These are phyloP conservation scores for Caradrina clavipalpis DNA, from an alignment of 2,888 invertebrate genomes.

Conservation along the genomic window DNA sequence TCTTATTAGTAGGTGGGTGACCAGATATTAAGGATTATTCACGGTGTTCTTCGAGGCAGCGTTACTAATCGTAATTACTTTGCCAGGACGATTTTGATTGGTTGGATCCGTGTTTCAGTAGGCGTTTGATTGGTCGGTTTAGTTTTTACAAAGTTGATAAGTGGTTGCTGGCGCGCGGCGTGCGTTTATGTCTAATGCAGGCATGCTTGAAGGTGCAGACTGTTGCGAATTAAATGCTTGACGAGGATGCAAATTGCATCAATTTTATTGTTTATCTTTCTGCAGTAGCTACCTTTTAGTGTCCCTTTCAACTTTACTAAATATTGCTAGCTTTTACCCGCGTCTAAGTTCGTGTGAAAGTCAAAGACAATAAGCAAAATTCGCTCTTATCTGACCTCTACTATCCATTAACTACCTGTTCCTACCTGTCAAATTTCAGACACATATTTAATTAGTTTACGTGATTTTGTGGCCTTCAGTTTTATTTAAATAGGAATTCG, in stretches of 20 bases:
- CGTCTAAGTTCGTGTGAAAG: too few species aligned
- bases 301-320: not conserved
- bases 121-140: conserved; percentile 23
- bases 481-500: too few species aligned
- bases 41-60: conserved; percentile 52
- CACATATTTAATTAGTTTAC: too few species aligned
- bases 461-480: too few species aligned
- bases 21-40: conserved; percentile 52
- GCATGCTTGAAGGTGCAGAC: conserved; percentile 14
- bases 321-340: not conserved
- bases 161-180: conserved; percentile 15
- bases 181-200: conserved; percentile 54
- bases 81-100: conserved; percentile 27
- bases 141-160: conserved; percentile 3
- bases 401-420: too few species aligned
- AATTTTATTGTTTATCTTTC: conserved; percentile 2
- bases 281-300: not conserved
- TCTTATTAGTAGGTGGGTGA: conserved; percentile 49
- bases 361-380: too few species aligned
- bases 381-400: too few species aligned
- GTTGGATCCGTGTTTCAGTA: not conserved
- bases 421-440: too few species aligned
- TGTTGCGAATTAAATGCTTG: conserved; percentile 18
- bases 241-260: not conserved
- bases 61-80: conserved; percentile 59